Percentiles rank a stretch among this genome's conserved stretches.
These are phyloP conservation scores for Atta texana DNA, from an alignment of 1,140 invertebrate species.

Conservation along the genomic window DNA sequence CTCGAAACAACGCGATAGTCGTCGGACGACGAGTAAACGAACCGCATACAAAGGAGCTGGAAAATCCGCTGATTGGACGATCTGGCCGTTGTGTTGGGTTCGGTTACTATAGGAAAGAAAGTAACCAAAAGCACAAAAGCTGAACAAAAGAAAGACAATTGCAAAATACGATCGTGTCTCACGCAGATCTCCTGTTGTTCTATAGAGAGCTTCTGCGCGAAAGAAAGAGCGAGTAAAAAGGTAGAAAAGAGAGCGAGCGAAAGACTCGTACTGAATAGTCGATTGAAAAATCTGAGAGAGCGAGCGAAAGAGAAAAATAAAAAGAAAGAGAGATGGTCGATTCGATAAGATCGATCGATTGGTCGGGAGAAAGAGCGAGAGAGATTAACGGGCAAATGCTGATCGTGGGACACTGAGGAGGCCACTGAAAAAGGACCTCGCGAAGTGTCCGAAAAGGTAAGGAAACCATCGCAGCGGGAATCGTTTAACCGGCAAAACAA, in stretches of 20 bases:
- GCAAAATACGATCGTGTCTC: constrained; percentile 59
- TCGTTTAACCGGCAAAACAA: constrained; percentile 53
- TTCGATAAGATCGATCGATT: constrained; percentile 64
- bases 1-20: constrained; percentile 44
- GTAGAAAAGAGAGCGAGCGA: constrained; percentile 71
- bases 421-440: constrained; percentile 73
- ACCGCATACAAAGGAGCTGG: constrained; percentile 18
- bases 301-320: constrained; percentile 66
- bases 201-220: constrained; percentile 76
- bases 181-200: constrained; percentile 76
- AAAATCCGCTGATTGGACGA: constrained; percentile 51
- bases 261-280: constrained; percentile 58
- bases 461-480: constrained; percentile 68
- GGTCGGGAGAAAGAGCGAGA: constrained; percentile 66
- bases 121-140: constrained; percentile 29
- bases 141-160: background rate
- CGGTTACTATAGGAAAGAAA: constrained; percentile 1
- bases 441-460: constrained; percentile 84
- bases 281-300: constrained; percentile 67
- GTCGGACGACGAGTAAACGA: constrained; percentile 48
- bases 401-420: constrained; percentile 79
- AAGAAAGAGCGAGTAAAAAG: constrained; percentile 64
- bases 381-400: constrained; percentile 69
- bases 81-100: constrained; percentile 54
- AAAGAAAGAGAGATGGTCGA: constrained; percentile 45